Evolutionary conservation across 2,797 vertebrate genomes (phyloP).

Genomic region (Antrozous pallidus): DNA sequence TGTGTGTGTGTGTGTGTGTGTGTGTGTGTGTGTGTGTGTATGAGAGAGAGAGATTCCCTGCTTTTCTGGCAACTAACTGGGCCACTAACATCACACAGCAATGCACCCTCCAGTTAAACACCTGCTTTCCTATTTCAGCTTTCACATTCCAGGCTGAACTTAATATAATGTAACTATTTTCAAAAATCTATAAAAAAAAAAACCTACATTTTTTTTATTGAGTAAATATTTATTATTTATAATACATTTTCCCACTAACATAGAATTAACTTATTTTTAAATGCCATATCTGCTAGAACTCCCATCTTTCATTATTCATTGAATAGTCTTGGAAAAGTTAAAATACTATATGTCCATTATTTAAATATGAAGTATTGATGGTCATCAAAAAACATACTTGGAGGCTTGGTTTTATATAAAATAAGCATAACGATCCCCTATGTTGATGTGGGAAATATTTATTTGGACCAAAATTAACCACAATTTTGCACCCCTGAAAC

Average conservation of each 20-base stretch:
- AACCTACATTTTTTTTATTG: not conserved
- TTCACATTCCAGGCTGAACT: not conserved
- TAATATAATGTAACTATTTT: not conserved
- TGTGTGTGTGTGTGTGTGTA: too few species aligned
- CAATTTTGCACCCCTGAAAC: not conserved
- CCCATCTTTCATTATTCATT: not conserved
- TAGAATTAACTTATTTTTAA: not conserved
- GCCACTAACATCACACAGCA: not conserved
- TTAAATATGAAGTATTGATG: not conserved
- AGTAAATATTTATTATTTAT: not conserved
- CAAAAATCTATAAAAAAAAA: not conserved
- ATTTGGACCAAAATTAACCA: not conserved
- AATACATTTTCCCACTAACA: not conserved
- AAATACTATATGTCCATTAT: not conserved
- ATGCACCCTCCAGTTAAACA: not conserved
- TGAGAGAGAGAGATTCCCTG: not conserved
- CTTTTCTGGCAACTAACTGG: not conserved
- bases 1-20: not conserved
- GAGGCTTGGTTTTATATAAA: not conserved
- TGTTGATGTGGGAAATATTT: slow-evolving; percentile 1
- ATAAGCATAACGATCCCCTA: not conserved
- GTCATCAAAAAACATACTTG: not conserved
- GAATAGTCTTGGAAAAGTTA: slow-evolving; percentile 1
- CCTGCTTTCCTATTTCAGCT: not conserved
- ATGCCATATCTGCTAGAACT: not conserved